These are phyloP conservation scores for Actinostola sp. DNA, from an alignment of 92 coral and sea anemone genomes.

Conservation along the genomic window DNA sequence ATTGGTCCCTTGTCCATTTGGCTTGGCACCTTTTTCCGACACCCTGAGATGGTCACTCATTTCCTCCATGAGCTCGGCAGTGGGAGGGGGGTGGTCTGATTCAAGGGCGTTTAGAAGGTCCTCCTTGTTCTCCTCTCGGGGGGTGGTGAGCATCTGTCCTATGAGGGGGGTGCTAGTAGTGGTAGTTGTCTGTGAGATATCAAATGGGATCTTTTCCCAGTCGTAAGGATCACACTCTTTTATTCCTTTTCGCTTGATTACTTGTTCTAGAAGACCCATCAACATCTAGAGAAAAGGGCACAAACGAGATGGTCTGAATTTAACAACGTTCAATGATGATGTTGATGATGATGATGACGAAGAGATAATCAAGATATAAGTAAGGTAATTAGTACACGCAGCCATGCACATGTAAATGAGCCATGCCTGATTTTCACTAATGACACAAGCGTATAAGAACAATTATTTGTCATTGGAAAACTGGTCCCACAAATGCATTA, in stretches of 20 bases:
- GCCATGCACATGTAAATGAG: too few species aligned
- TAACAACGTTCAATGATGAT: conserved; percentile 8
- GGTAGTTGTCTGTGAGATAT: conserved; percentile 82
- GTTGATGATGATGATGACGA: too few species aligned
- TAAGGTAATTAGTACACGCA: too few species aligned
- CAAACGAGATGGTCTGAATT: neutral
- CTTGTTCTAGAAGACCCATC: conserved; percentile 75
- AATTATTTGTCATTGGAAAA: too few species aligned
- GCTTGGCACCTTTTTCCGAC: conserved; percentile 48
- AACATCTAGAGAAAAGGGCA: conserved; percentile 52
- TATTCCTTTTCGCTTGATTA: conserved; percentile 75
- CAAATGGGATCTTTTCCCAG: conserved; percentile 80
- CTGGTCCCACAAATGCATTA: too few species aligned
- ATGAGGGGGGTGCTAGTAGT: conserved; percentile 82
- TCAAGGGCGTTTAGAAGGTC: conserved; percentile 61
- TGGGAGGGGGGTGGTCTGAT: conserved; percentile 62
- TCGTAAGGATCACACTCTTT: conserved; percentile 85
- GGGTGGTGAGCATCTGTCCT: conserved; percentile 80
- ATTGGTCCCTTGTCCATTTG: conserved; percentile 34
- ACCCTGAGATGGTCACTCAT: conserved; percentile 73
- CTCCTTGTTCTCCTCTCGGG: conserved; percentile 70
- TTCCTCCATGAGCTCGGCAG: conserved; percentile 77
- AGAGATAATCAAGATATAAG: too few species aligned
- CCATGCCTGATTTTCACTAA: too few species aligned
- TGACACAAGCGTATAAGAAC: too few species aligned